Base-by-base conservation (phyloP, 2,888 invertebrate species). In the Tetropium fuscum region DNA sequence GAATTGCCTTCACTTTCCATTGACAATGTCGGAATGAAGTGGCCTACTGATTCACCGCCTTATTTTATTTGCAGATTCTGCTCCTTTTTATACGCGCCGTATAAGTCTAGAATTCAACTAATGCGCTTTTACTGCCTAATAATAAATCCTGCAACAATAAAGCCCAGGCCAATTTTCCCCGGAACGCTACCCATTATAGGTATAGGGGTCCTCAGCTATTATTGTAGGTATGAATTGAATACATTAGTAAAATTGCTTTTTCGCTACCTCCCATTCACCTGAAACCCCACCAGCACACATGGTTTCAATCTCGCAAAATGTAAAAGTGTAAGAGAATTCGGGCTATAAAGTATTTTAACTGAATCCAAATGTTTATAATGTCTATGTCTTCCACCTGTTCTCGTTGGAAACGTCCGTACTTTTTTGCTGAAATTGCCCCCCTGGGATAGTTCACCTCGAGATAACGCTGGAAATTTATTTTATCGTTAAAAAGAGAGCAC, bases 321-420 rank as follows among this genome's bases (percentile, higher is more conserved):
- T 67, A 60, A 67, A 57, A 57, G 65, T 68, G 58, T 66, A 70
- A 73, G 69, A 65, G 70, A 69, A 73, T 71, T 68, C 69, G 67
- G 65, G 63, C 70, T 66, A 72, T 77, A 77, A 78, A 77, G 74
- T 74, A 73, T 74, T 73, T 76, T 74, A 76, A 73, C 76, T 68
- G 73, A 74, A 76, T 74, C 72, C 72, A 71, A 76, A 74, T 74
- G 77, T 74, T 73, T 73, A 73, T 73, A 76, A 77, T 72, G 74
- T 74, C 73, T 63, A 70, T 73, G 71, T 72, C 71, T 75, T 75
- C 76, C 78, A 78, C 79, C 78, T 77, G 77, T 78, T 77, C 74
- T 74, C 70, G 66, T 64, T 63, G 62, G 61, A 25, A 44, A 44
- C 44, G 44, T 10, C 53, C 55, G 7, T 27, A 18, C 22, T 36